Percentiles rank a stretch among this genome's conserved stretches.
Conservation (phyloP, 2,888 invertebrate species). For the Cerceris ruficornis region DNA sequence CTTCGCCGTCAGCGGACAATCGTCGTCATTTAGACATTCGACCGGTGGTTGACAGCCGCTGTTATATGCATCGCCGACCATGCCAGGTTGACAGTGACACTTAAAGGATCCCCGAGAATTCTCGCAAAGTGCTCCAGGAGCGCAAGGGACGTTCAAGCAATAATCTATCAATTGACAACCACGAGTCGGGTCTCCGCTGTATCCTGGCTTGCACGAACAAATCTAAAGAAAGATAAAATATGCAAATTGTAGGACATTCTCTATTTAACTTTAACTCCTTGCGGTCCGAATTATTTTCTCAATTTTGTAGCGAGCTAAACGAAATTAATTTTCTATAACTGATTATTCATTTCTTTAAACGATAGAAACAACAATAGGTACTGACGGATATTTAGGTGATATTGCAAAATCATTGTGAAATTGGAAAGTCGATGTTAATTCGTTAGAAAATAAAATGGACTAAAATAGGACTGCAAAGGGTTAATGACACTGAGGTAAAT, state of each 20-base stretch:
- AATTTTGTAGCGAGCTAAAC: too few species aligned
- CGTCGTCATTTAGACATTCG: slow-evolving; percentile 90
- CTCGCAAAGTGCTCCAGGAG: slow-evolving; percentile 90
- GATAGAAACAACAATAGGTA: too few species aligned
- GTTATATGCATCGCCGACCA: slow-evolving; percentile 92
- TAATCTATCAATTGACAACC: slow-evolving; percentile 90
- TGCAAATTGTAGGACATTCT: background rate
- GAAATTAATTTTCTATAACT: too few species aligned
- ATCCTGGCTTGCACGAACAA: slow-evolving; percentile 94
- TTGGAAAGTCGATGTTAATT: too few species aligned
- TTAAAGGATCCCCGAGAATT: slow-evolving; percentile 91
- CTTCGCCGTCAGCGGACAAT: slow-evolving; percentile 91
- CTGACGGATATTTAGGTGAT: too few species aligned
- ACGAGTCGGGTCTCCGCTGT: slow-evolving; percentile 89
- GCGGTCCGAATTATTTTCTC: too few species aligned
- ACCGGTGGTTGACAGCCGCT: slow-evolving; percentile 92
- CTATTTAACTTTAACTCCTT: background rate
- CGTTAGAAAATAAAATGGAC: too few species aligned
- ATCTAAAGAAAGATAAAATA: slow-evolving; percentile 70
- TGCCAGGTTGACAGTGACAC: slow-evolving; percentile 90
- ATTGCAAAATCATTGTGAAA: too few species aligned
- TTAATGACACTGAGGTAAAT: background rate
- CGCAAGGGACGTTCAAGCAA: slow-evolving; percentile 90
- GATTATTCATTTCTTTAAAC: too few species aligned
- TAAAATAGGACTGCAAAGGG: too few species aligned